These are phyloP conservation scores for Papilio dardanus DNA, from an alignment of 1,140 invertebrate genomes.

Conservation along the genomic window DNA sequence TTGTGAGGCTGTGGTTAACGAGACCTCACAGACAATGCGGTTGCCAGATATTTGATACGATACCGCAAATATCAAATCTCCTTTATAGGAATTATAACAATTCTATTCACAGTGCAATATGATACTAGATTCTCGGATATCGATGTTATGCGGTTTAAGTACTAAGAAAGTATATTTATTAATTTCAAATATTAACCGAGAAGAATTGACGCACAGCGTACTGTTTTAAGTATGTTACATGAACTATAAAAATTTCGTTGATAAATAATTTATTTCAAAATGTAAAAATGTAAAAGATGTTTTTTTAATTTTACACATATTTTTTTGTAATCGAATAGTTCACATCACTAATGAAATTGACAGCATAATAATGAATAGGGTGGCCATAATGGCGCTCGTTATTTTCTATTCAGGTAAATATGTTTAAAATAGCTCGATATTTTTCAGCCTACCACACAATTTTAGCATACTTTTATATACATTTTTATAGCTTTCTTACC, in stretches of 20 bases:
- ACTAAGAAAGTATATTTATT: slow-evolving; percentile 1
- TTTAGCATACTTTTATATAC: not conserved
- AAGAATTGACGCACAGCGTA: not conserved
- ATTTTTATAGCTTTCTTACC: slow-evolving; percentile 85
- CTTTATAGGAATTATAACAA: not conserved
- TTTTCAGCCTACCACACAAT: slow-evolving; percentile 3
- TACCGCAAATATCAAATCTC: slow-evolving; percentile 30
- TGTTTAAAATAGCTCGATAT: too few species aligned
- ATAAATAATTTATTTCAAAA: not conserved
- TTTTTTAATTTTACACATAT: too few species aligned
- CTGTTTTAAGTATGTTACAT: not conserved
- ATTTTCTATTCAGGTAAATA: not conserved
- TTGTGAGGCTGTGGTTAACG: slow-evolving; percentile 1
- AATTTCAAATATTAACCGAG: not conserved
- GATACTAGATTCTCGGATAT: not conserved
- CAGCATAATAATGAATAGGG: not conserved
- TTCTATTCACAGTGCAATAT: slow-evolving; percentile 5
- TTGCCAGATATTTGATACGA: slow-evolving; percentile 26
- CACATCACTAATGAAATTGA: not conserved
- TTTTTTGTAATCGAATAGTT: not conserved
- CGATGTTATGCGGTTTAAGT: not conserved
- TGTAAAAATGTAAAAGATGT: not conserved
- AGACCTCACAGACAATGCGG: slow-evolving; percentile 26
- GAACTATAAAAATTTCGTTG: too few species aligned
- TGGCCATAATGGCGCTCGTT: not conserved